phyloP scores from a whole-genome alignment of 1,140 invertebrate species.

The Listronotus bonariensis region DNA sequence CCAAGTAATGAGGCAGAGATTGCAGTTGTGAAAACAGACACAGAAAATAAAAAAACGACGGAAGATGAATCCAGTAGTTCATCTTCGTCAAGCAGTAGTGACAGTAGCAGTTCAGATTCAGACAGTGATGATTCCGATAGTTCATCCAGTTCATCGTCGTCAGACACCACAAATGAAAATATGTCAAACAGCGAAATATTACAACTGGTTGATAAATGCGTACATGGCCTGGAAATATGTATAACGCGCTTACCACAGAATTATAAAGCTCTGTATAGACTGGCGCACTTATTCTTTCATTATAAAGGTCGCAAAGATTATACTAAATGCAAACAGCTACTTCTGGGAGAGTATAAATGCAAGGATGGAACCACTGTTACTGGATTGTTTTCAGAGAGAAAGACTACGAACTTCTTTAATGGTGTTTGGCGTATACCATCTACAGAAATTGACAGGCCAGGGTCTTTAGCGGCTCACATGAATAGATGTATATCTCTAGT shows the following conservation, averaged over 20 bases:
- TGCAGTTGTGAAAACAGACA: slow-evolving; percentile 21
- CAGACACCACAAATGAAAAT: slow-evolving; percentile 43
- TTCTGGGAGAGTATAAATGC: slow-evolving; percentile 70
- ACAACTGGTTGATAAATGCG: slow-evolving; percentile 49
- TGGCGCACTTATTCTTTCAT: slow-evolving; percentile 83
- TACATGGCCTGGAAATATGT: slow-evolving; percentile 75
- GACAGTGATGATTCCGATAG: slow-evolving; percentile 49
- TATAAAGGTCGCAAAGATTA: slow-evolving; percentile 71
- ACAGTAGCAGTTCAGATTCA: slow-evolving; percentile 46
- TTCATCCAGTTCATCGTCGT: slow-evolving; percentile 48
- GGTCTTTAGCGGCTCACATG: slow-evolving; percentile 91
- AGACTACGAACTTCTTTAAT: slow-evolving; percentile 87
- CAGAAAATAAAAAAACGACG: slow-evolving; percentile 39
- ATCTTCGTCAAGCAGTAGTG: slow-evolving; percentile 36
- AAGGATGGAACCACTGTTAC: slow-evolving; percentile 67
- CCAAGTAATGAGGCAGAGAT: slow-evolving; percentile 21
- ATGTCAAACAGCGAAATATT: slow-evolving; percentile 48
- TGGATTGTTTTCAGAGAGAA: slow-evolving; percentile 85
- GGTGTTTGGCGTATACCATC: slow-evolving; percentile 91
- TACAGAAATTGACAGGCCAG: slow-evolving; percentile 87
- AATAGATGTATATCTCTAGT: slow-evolving; percentile 80
- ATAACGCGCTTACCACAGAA: slow-evolving; percentile 84
- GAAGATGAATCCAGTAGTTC: slow-evolving; percentile 39
- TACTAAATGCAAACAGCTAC: slow-evolving; percentile 70
- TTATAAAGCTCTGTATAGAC: slow-evolving; percentile 88